Evolutionary conservation across 2,797 vertebrate genomes (phyloP).

Genomic region (Botia kubotai): DNA sequence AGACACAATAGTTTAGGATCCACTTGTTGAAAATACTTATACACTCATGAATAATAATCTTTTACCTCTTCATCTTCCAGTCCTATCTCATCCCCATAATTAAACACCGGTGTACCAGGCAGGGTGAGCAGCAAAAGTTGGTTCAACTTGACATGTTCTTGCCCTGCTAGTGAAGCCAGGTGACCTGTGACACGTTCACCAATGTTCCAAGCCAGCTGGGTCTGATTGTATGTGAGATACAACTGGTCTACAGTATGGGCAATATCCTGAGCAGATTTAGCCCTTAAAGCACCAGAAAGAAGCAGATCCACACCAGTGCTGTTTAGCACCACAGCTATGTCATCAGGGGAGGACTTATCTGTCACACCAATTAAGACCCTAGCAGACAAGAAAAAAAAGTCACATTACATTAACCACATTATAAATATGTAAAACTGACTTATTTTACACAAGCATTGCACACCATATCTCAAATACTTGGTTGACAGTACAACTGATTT

Average conservation of each 20-base stretch:
- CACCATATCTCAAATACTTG: not conserved
- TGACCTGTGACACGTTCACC: constrained; percentile 70
- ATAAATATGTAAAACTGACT: not conserved
- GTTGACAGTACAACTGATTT: not conserved
- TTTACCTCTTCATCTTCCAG: constrained; percentile 74
- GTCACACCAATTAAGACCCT: constrained; percentile 82
- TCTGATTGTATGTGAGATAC: constrained; percentile 63
- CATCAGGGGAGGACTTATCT: constrained; percentile 18
- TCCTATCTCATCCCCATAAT: constrained; percentile 88
- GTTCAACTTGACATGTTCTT: constrained; percentile 68
- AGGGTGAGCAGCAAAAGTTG: constrained; percentile 85
- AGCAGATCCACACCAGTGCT: constrained; percentile 76
- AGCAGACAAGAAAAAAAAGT: not conserved
- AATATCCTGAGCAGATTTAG: not conserved
- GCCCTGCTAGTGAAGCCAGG: constrained; percentile 70
- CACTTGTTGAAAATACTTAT: not conserved
- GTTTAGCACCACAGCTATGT: constrained; percentile 71
- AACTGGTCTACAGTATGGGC: constrained; percentile 66
- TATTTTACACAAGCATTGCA: no score
- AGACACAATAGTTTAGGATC: constrained; percentile 12
- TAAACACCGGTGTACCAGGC: constrained; percentile 84
- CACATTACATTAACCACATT: no score
- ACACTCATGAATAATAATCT: not conserved
- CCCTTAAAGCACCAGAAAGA: constrained; percentile 71
- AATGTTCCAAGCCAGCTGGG: constrained; percentile 73